Percentiles rank a stretch among this genome's conserved stretches.
Conservation (phyloP, 2,797 vertebrate species). For the Galaxias olidus region DNA sequence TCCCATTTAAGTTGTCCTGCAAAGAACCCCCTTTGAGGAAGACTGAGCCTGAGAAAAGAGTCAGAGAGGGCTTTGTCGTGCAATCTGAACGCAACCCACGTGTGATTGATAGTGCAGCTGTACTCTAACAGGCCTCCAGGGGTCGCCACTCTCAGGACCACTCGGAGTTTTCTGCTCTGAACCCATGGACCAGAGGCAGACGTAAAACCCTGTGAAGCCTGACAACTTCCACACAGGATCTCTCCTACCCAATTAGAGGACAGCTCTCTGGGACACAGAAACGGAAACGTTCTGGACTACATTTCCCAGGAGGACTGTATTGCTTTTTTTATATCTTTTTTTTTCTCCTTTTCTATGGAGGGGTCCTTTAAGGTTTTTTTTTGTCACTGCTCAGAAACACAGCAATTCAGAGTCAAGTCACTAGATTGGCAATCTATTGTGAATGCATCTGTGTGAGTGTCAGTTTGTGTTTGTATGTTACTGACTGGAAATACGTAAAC, state of each 20-base stretch:
- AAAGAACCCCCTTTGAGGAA: no score
- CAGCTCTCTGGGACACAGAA: constrained; percentile 55
- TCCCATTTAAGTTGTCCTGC: no score
- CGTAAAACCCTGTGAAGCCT: constrained; percentile 74
- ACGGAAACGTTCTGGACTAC: constrained; percentile 67
- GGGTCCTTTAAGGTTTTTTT: constrained; percentile 49
- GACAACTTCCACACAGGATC: constrained; percentile 69
- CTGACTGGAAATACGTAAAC: constrained; percentile 37
- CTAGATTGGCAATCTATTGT: neutral
- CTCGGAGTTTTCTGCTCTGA: constrained; percentile 41
- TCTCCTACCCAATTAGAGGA: constrained; percentile 73
- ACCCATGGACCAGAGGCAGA: constrained; percentile 62
- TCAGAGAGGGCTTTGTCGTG: no score
- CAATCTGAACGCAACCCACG: constrained; percentile 24
- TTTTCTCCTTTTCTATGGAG: constrained; percentile 50
- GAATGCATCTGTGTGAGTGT: no score
- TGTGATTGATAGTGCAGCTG: constrained; percentile 71
- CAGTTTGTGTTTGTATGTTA: no score
- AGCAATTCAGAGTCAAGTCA: constrained; percentile 42
- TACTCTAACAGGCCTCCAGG: constrained; percentile 69
- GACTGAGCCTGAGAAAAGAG: no score
- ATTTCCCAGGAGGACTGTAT: constrained; percentile 61
- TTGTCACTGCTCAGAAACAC: constrained; percentile 49
- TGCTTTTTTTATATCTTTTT: constrained; percentile 69
- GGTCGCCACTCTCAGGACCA: constrained; percentile 59